Conservation (phyloP, 2,113 vertebrate genomes). For the Pachycephala philippinensis region DNA sequence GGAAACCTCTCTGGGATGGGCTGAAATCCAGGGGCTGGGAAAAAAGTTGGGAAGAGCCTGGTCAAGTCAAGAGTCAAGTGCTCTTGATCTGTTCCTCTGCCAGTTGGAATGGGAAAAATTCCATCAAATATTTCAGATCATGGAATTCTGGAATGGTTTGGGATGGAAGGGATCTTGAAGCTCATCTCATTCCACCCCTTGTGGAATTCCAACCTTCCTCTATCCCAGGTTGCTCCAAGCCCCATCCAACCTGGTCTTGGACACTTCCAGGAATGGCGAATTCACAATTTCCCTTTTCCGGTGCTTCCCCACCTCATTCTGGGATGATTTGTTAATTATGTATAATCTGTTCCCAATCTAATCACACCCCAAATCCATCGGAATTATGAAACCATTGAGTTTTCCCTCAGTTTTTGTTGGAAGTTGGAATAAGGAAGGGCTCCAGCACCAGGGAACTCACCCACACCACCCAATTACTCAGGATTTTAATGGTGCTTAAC, state of each 20-base stretch:
- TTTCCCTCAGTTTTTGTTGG: not conserved
- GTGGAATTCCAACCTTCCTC: not conserved
- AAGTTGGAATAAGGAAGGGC: not conserved
- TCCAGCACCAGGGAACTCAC: not conserved
- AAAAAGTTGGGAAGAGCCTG: not conserved
- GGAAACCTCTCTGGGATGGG: fast-evolving
- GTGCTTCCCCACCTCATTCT: not conserved
- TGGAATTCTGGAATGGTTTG: not conserved
- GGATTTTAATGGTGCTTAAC: not conserved
- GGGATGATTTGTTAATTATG: not conserved
- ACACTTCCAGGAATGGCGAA: not conserved
- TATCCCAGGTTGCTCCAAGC: not conserved
- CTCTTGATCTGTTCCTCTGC: not conserved
- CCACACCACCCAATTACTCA: not conserved
- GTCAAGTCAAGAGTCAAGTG: not conserved
- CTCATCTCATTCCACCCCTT: not conserved
- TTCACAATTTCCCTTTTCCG: not conserved
- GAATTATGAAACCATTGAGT: not conserved
- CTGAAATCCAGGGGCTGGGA: not conserved
- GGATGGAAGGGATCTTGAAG: not conserved
- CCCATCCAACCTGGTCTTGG: not conserved
- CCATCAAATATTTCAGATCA: not conserved
- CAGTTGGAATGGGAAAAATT: fast-evolving
- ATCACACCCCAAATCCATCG: not conserved
- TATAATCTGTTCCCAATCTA: not conserved